A percentile compares a stretch with the other conserved stretches of the same genome.
phyloP scores from a whole-genome alignment of 2,888 invertebrate species.

The Diarsia mendica region DNA sequence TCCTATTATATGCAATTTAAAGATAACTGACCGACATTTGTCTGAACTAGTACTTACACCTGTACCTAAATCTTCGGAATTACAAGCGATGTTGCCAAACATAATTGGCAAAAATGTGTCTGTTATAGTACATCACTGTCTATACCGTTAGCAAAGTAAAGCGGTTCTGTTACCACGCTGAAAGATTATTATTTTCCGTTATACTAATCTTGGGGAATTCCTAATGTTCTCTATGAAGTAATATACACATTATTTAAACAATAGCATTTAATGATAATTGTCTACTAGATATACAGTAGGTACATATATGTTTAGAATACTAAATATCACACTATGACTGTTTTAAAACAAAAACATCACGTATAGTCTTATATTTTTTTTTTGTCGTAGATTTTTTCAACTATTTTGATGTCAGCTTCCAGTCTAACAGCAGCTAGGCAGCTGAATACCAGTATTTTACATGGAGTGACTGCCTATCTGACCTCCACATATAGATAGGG shows the following conservation, averaged over 20 bases:
- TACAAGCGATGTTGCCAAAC: not conserved
- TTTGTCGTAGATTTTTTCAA: not conserved
- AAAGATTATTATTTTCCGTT: not conserved
- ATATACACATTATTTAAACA: conserved; percentile 6
- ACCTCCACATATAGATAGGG: too few species aligned
- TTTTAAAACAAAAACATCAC: not conserved
- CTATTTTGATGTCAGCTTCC: not conserved
- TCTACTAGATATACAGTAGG: not conserved
- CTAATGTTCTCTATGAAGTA: not conserved
- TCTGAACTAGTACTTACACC: not conserved
- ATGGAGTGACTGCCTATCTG: not conserved
- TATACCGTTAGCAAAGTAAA: not conserved
- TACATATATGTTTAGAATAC: conserved; percentile 23
- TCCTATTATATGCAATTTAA: too few species aligned
- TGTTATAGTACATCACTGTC: not conserved
- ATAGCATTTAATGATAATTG: not conserved
- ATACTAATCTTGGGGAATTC: conserved; percentile 5
- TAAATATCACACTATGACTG: not conserved
- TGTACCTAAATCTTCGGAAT: not conserved
- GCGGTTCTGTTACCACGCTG: not conserved
- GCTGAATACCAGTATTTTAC: not conserved
- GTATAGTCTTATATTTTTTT: too few species aligned
- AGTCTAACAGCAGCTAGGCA: not conserved
- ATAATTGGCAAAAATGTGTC: not conserved
- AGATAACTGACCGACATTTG: too few species aligned